Percentiles rank a stretch among this genome's conserved stretches.
Conservation (phyloP, 2,888 invertebrate species). For the Perizoma affinitatum region DNA sequence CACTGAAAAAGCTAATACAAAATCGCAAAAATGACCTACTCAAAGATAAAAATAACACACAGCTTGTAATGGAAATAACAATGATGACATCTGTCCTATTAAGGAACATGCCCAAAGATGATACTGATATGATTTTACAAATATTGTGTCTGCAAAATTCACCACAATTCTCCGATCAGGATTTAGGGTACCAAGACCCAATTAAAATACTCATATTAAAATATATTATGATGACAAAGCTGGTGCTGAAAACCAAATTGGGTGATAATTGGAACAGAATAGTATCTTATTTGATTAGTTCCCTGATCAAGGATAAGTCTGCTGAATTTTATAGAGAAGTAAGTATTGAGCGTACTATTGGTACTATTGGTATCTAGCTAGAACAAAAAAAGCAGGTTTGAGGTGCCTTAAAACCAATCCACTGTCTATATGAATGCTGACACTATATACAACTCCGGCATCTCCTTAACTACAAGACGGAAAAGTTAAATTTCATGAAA, state of each 20-base stretch:
- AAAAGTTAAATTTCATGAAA: too few relatives aligned
- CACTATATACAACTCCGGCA: too few relatives aligned
- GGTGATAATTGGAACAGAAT: constrained; percentile 54
- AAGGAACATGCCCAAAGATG: constrained; percentile 45
- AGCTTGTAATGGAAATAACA: constrained; percentile 53
- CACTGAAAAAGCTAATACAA: constrained; percentile 51
- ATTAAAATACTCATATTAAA: constrained; percentile 53
- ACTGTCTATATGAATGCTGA: too few relatives aligned
- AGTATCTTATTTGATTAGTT: constrained; percentile 46
- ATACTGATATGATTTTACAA: constrained; percentile 49
- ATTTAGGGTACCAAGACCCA: constrained; percentile 43
- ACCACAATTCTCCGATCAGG: constrained; percentile 47
- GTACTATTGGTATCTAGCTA: constrained; percentile 13
- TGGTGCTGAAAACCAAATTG: constrained; percentile 47
- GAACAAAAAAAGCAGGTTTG: too few relatives aligned
- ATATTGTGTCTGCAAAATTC: constrained; percentile 57
- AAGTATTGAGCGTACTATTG: constrained; percentile 30
- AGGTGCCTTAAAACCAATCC: too few relatives aligned
- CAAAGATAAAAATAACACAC: constrained; percentile 41
- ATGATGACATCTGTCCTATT: constrained; percentile 50
- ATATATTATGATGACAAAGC: constrained; percentile 53
- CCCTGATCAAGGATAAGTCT: constrained; percentile 53
- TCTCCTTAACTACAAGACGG: too few relatives aligned
- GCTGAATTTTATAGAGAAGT: constrained; percentile 46
- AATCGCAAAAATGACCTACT: constrained; percentile 48